Base-by-base conservation (phyloP, 30 jellyfish, hydroid and myxozoan species). In the Pelagia noctiluca region DNA sequence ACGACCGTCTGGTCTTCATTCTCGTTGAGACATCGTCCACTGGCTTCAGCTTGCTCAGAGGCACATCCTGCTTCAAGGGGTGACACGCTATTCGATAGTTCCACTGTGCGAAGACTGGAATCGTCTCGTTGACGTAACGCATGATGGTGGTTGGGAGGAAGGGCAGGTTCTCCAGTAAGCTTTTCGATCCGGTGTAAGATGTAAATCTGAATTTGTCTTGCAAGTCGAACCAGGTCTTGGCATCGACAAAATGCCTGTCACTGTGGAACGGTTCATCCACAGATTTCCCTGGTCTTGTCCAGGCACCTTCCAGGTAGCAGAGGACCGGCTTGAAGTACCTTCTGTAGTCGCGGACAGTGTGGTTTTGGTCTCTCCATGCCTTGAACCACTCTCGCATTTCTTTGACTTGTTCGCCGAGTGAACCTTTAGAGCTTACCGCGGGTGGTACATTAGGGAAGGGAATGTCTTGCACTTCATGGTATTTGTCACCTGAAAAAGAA, bases 261-360 rank as follows among this genome's bases (percentile, higher is more conserved):
- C 98, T 92, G 86, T 86, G 91, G 69, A 85, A 86, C 0, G 96
- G 96, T 29, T 92, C 98, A 19, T 92, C 98, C 21, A 92, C 50
- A 13, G 86, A 49, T 35, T 77, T 28, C 16, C 92, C 89, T 11
- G 96, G 76, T 12, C 82, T 65, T 35, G 98, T 92, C 98, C 98
- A 92, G 1, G 95, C 98, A 48, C 98, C 98, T 75, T 92, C 98
- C 87, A 92, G 57, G 86, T 92, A 92, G 68, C 98, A 92, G 18
- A 92, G 88, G 30, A 86, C 72, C 0, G 98, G 96, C 52, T 86
- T 78, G 91, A 92, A 92, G 46, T 85, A 80, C 60, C 65, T 80
- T 25, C 96, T 79, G 80, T 92, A 92, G 53, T 92, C 96, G 5
- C 98, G 78, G 23, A 54, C 86, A 10, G 96, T 57, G 35, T 71